Percentiles rank a stretch among this genome's conserved stretches.
These are phyloP conservation scores for Matsumurasca onukii DNA, from an alignment of 1,140 invertebrate species.

Conservation along the genomic window DNA sequence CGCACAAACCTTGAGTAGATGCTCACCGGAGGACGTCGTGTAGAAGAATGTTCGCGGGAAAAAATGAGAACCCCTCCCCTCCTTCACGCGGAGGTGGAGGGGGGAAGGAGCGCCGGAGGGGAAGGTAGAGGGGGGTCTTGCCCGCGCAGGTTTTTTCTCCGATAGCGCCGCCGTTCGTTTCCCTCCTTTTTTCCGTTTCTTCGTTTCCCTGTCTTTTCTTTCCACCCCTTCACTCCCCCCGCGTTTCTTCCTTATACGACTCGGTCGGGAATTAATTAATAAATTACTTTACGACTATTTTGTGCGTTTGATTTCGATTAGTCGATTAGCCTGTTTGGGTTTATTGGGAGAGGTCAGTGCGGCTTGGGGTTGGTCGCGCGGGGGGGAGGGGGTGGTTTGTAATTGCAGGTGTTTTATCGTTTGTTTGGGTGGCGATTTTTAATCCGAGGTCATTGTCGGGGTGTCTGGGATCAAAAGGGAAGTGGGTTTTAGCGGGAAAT, in stretches of 20 bases:
- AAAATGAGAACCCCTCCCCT: conserved; percentile 23
- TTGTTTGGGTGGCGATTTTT: no score
- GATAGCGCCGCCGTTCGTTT: conserved; percentile 26
- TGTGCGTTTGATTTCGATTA: no score
- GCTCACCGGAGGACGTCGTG: not conserved
- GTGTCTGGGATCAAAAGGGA: no score
- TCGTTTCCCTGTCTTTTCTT: not conserved
- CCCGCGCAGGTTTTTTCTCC: conserved; percentile 20
- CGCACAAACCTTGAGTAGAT: not conserved
- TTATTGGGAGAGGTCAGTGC: no score
- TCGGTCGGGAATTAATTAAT: no score
- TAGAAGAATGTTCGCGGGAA: conserved; percentile 30
- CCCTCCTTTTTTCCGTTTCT: conserved; percentile 24
- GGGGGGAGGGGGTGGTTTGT: no score
- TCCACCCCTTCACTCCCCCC: not conserved
- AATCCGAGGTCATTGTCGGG: no score
- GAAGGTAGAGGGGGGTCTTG: conserved; percentile 1
- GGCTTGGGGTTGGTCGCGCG: no score
- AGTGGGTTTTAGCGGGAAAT: no score
- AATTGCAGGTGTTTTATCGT: no score
- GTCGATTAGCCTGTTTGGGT: no score
- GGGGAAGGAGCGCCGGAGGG: conserved; percentile 19
- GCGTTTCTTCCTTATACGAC: not conserved
- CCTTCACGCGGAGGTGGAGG: conserved; percentile 9
- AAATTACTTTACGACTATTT: no score